Evolutionary conservation across 2,888 invertebrate species (phyloP).

Genomic region (Meiosimyza decipiens): DNA sequence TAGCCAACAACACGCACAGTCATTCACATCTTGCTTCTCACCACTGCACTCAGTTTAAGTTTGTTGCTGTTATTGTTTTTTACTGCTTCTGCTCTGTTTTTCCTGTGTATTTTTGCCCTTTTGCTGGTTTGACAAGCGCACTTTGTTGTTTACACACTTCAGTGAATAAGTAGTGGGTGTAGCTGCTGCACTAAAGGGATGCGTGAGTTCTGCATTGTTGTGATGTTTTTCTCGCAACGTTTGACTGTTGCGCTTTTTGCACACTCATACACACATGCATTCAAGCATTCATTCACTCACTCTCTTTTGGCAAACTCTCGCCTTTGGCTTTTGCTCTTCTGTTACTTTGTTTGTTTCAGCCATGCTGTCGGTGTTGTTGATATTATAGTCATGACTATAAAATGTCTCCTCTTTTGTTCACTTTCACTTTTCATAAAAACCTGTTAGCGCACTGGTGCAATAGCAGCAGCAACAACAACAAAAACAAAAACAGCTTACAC

Average conservation of each 20-base stretch:
- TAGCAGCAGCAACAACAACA: conserved; percentile 18
- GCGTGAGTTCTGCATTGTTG: background rate
- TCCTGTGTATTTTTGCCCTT: conserved; percentile 31
- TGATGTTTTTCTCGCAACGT: background rate
- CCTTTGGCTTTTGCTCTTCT: conserved; percentile 43
- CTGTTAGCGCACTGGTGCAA: conserved; percentile 23
- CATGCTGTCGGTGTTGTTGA: background rate
- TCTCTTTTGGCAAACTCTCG: conserved; percentile 23
- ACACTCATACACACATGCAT: conserved; percentile 35
- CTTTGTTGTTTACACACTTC: conserved; percentile 19
- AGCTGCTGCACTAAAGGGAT: background rate
- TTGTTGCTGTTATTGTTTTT: conserved; percentile 45
- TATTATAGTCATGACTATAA: background rate
- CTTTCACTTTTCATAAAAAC: conserved; percentile 56
- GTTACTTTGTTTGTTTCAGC: conserved; percentile 38
- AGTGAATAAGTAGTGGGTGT: background rate
- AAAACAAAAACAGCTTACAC: conserved; percentile 7
- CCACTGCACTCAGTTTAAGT: too few species aligned
- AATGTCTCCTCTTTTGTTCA: conserved; percentile 35
- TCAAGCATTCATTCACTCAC: conserved; percentile 20
- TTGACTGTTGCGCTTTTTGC: background rate
- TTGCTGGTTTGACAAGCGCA: background rate
- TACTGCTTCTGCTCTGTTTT: conserved; percentile 15
- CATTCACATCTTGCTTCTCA: background rate
- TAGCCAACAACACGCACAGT: conserved; percentile 12